These are phyloP conservation scores for Stegodyphus dumicola DNA, from an alignment of 1,140 invertebrate genomes.

Conservation along the genomic window DNA sequence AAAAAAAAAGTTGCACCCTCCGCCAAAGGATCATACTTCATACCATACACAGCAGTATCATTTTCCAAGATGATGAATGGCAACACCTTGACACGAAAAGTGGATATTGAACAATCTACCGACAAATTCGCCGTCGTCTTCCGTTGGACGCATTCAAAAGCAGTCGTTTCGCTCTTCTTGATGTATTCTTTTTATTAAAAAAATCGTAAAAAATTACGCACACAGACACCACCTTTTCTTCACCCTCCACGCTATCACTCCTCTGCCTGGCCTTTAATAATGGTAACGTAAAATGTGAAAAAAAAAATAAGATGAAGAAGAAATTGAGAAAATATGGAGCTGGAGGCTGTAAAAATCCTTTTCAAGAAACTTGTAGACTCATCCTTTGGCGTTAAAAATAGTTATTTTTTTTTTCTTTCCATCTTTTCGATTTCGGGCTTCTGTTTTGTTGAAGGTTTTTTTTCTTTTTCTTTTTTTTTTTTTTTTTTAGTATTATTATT, in stretches of 20 bases:
- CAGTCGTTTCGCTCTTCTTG: neutral
- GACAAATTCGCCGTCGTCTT: constrained; percentile 30
- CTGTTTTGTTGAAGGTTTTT: neutral
- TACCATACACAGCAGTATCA: neutral
- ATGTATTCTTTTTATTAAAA: constrained; percentile 19
- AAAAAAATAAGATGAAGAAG: neutral
- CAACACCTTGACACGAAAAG: constrained; percentile 24
- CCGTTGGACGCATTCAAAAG: constrained; percentile 5
- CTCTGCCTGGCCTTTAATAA: constrained; percentile 9
- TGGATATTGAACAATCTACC: constrained; percentile 36
- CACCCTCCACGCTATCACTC: neutral
- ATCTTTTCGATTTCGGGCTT: neutral
- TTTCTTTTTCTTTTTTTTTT: too few relatives aligned
- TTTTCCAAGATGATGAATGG: constrained; percentile 33
- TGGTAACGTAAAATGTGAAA: constrained; percentile 16
- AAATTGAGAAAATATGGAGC: constrained; percentile 11
- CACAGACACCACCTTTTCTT: neutral
- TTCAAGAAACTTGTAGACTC: neutral
- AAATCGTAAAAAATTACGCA: neutral
- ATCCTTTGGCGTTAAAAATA: neutral
- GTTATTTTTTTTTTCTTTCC: neutral
- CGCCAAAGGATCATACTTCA: neutral
- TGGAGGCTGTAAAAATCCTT: constrained; percentile 3
- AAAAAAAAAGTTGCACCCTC: neutral
- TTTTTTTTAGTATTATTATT: neutral